These are phyloP conservation scores for Potorous gilbertii DNA, from an alignment of 2,797 vertebrate species.

Conservation along the genomic window DNA sequence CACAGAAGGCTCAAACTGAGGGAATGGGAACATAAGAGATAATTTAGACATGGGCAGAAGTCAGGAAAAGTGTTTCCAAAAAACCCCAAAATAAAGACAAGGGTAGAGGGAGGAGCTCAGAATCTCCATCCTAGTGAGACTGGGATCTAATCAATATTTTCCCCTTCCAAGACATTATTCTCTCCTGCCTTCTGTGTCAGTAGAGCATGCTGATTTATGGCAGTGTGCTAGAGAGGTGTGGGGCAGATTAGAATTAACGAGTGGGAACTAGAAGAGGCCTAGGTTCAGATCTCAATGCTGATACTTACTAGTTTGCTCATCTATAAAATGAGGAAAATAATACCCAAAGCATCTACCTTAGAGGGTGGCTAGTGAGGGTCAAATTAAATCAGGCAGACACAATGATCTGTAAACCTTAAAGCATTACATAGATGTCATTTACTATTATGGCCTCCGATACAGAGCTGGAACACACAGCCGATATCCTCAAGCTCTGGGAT, in stretches of 20 bases:
- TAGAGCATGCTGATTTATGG: background rate
- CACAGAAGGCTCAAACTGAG: background rate
- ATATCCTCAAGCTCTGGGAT: background rate
- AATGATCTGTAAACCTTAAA: background rate
- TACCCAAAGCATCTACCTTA: background rate
- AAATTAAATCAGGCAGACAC: background rate
- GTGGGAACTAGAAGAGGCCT: background rate
- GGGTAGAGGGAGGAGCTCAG: fast-evolving
- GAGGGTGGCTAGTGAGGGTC: background rate
- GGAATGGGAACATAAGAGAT: background rate
- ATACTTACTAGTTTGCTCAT: background rate
- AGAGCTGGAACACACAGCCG: background rate
- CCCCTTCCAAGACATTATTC: background rate
- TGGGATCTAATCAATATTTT: background rate
- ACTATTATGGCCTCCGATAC: background rate
- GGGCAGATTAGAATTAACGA: background rate
- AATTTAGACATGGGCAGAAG: background rate
- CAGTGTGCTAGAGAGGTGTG: too few species aligned
- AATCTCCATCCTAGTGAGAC: background rate
- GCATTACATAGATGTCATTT: background rate
- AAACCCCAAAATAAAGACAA: background rate
- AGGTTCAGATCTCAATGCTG: background rate
- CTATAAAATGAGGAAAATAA: background rate
- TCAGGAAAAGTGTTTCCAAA: background rate
- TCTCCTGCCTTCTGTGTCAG: background rate